These are phyloP conservation scores for Monarcha castaneiventris DNA, from an alignment of 2,113 vertebrate genomes.

Conservation along the genomic window DNA sequence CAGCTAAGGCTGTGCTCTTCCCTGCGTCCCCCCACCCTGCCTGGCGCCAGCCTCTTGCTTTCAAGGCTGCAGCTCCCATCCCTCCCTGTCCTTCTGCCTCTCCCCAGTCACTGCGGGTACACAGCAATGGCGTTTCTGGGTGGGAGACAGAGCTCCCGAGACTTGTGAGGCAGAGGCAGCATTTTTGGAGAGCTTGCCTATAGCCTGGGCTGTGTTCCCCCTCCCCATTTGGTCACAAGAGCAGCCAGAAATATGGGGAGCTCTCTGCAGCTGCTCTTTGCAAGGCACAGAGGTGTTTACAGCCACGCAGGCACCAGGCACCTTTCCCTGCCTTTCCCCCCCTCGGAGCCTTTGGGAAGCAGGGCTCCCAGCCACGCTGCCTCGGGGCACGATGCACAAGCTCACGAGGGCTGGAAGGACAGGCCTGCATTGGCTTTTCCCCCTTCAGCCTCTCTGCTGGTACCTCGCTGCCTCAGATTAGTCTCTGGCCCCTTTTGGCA, in stretches of 20 bases:
- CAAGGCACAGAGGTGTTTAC: background rate
- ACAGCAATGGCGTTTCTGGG: background rate
- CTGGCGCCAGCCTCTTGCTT: background rate
- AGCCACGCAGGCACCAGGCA: fast-evolving
- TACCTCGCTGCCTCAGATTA: background rate
- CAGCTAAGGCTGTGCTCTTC: background rate
- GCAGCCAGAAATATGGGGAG: background rate
- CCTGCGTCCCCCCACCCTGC: fast-evolving
- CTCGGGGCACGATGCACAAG: background rate
- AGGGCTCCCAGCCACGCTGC: background rate
- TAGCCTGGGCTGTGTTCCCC: background rate
- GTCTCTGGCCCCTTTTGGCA: background rate
- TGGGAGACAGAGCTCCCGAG: background rate
- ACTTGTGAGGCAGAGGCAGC: background rate
- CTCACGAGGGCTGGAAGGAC: background rate
- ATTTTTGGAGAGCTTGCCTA: background rate
- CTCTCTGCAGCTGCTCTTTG: background rate
- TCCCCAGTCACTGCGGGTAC: background rate
- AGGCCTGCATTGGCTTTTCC: background rate
- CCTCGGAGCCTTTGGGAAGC: background rate
- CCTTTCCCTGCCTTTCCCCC: background rate
- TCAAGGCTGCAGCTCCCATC: background rate
- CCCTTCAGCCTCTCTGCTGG: background rate
- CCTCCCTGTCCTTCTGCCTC: background rate
- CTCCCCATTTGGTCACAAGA: fast-evolving